Percentiles rank a stretch among this genome's conserved stretches.
phyloP scores from a whole-genome alignment of 2,888 invertebrate genomes.

The Perizoma affinitatum region DNA sequence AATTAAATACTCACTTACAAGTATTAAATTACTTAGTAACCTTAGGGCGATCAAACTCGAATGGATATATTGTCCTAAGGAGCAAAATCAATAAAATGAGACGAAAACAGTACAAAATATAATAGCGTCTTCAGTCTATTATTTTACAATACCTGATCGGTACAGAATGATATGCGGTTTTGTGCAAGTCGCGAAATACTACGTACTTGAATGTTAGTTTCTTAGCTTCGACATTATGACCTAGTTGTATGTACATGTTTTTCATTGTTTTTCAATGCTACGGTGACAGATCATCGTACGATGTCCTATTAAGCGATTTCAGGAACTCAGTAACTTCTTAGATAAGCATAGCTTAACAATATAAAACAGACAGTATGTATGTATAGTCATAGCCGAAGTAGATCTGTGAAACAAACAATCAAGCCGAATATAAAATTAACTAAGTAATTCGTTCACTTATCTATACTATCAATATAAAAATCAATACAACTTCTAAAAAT shows the following conservation, averaged over 20 bases:
- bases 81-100: not conserved
- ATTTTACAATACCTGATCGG: constrained; percentile 50
- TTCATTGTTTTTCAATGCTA: not conserved
- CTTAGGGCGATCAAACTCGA: not conserved
- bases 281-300: too few species aligned
- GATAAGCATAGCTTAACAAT: too few species aligned
- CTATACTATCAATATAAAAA: constrained; percentile 21
- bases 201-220: constrained; percentile 4
- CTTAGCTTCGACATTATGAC: not conserved
- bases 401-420: constrained; percentile 3
- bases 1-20: too few species aligned
- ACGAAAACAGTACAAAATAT: constrained; percentile 34
- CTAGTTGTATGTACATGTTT: not conserved
- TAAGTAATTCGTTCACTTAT: constrained; percentile 18
- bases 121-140: constrained; percentile 11
- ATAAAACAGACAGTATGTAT: not conserved
- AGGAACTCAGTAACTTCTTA: too few species aligned
- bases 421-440: constrained; percentile 1
- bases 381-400: not conserved
- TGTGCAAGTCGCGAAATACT: constrained; percentile 34
- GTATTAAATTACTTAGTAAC: too few species aligned
- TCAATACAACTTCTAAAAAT: constrained; percentile 23
- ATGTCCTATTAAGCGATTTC: too few species aligned
- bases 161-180: constrained; percentile 50
- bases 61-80: not conserved